These are phyloP conservation scores for Caradrina clavipalpis DNA, from an alignment of 2,888 invertebrate species.

Conservation along the genomic window DNA sequence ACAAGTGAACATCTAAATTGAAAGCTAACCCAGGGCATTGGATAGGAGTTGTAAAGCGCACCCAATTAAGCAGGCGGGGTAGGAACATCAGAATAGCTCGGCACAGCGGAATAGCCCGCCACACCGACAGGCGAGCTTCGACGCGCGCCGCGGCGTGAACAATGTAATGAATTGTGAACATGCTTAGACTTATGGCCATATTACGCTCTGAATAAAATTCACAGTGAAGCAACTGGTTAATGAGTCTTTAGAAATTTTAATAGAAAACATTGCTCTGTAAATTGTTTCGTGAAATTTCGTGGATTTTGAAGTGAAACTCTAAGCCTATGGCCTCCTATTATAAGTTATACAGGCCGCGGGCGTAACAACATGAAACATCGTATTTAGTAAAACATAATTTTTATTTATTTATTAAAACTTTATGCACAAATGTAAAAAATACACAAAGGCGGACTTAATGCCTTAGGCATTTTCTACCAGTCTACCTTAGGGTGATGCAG, in stretches of 20 bases:
- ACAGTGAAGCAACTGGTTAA: slow-evolving; percentile 37
- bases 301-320: not conserved
- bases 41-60: slow-evolving; percentile 77
- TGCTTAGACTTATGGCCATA: slow-evolving; percentile 45
- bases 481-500: too few relatives aligned
- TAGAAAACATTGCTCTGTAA: not conserved
- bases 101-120: slow-evolving; percentile 58
- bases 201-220: slow-evolving; percentile 42
- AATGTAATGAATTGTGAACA: slow-evolving; percentile 68
- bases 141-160: slow-evolving; percentile 42
- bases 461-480: too few relatives aligned
- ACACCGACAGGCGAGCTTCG: slow-evolving; percentile 37
- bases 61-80: slow-evolving; percentile 75
- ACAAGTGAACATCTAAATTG: slow-evolving; percentile 69
- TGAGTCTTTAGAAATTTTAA: slow-evolving; percentile 17
- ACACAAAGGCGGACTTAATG: too few relatives aligned
- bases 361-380: not conserved
- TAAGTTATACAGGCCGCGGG: too few relatives aligned
- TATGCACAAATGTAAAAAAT: too few relatives aligned
- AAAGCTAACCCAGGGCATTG: slow-evolving; percentile 73
- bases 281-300: not conserved
- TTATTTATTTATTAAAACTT: too few relatives aligned
- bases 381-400: not conserved
- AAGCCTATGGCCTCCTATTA: not conserved
- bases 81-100: slow-evolving; percentile 68